Percentiles rank a stretch among this genome's conserved stretches.
Conservation (phyloP, 2,797 vertebrate genomes). For the Acrossocheilus fasciatus region DNA sequence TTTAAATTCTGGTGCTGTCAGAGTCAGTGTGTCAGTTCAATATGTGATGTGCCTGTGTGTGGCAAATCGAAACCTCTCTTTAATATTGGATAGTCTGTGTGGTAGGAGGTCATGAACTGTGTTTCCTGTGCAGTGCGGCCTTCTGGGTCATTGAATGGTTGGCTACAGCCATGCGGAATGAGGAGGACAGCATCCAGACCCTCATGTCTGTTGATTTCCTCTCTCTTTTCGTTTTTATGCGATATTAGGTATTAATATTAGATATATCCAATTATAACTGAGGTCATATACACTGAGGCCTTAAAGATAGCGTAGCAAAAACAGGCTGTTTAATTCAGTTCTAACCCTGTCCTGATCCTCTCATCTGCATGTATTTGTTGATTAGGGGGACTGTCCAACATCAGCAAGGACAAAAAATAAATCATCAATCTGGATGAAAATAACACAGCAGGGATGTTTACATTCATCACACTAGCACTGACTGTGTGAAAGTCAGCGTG, state of each 20-base stretch:
- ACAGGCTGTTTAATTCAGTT: background rate
- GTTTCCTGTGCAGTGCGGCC: conserved; percentile 44
- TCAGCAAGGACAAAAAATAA: conserved; percentile 29
- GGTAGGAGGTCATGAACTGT: conserved; percentile 60
- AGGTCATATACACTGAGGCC: background rate
- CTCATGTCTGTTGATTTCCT: conserved; percentile 53
- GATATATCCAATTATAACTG: background rate
- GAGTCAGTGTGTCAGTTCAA: conserved; percentile 20
- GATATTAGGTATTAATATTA: background rate
- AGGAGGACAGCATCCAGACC: conserved; percentile 37
- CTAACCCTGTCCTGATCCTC: conserved; percentile 24
- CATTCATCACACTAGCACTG: conserved; percentile 10
- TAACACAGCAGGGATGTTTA: conserved; percentile 43
- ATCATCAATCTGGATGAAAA: conserved; percentile 40
- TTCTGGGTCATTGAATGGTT: conserved; percentile 46
- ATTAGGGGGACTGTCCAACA: conserved; percentile 36
- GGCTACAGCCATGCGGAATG: conserved; percentile 46
- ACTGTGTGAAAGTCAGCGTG: conserved; percentile 37
- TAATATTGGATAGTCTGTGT: conserved; percentile 53
- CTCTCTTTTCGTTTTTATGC: background rate
- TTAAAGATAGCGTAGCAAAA: conserved; percentile 6
- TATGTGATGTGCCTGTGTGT: conserved; percentile 33
- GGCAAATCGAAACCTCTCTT: conserved; percentile 46
- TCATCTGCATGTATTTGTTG: conserved; percentile 13
- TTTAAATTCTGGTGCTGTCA: conserved; percentile 35